These are phyloP conservation scores for Scopus umbretta DNA, from an alignment of 2,113 vertebrate genomes.

Conservation along the genomic window DNA sequence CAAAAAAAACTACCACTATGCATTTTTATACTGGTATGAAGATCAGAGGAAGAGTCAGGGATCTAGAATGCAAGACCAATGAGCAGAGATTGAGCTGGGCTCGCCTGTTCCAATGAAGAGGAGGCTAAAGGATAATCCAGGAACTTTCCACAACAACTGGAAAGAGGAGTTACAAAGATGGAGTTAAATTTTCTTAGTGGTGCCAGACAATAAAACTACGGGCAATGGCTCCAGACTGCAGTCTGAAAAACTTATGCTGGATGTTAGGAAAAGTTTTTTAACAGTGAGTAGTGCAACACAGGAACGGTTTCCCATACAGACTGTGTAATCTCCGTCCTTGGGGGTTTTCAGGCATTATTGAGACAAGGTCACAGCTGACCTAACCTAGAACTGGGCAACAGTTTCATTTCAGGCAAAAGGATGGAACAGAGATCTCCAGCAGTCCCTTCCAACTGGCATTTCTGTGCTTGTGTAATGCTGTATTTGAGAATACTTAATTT, in stretches of 20 bases:
- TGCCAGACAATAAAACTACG: neutral
- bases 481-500: neutral
- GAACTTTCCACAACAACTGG: neutral
- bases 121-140: neutral
- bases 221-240: neutral
- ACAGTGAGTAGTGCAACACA: neutral
- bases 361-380: neutral
- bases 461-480: neutral
- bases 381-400: neutral
- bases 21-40: neutral
- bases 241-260: neutral
- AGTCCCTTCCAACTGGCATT: neutral
- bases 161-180: neutral
- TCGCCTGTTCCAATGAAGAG: neutral
- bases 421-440: neutral
- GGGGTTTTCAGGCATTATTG: neutral
- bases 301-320: neutral
- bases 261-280: neutral
- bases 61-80: neutral
- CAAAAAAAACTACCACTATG: no score
- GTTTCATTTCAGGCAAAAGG: neutral
- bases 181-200: neutral
- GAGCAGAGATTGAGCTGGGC: neutral
- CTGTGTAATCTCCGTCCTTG: neutral
- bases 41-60: neutral